Evolutionary conservation across 2,113 vertebrate genomes (phyloP).

Genomic region (Pipa parva): DNA sequence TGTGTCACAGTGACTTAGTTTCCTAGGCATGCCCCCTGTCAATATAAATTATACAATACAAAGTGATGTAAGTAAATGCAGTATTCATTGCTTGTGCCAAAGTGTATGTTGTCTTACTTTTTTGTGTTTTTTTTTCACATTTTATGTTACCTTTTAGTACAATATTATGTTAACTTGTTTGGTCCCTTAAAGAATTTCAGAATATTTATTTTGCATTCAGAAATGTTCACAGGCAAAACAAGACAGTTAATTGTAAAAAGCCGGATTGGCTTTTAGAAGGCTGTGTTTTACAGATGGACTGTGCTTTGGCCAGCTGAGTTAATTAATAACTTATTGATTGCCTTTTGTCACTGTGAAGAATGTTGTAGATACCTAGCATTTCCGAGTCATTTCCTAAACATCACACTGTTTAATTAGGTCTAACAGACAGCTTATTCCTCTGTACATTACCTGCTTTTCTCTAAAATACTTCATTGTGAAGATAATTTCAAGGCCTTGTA

Average conservation of each 20-base stretch:
- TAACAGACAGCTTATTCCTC: constrained; percentile 18
- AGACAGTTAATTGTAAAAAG: background rate
- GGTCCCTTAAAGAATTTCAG: background rate
- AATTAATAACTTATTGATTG: constrained; percentile 23
- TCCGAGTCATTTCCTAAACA: constrained; percentile 1
- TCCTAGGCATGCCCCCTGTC: no score
- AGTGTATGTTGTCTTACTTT: no score
- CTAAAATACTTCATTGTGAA: background rate
- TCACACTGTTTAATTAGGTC: constrained; percentile 29
- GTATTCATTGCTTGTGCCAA: no score
- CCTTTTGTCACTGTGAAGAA: constrained; percentile 10
- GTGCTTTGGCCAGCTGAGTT: background rate
- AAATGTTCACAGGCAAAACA: background rate
- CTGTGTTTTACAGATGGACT: background rate
- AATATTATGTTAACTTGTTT: no score
- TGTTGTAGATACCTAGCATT: background rate
- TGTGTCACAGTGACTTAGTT: no score
- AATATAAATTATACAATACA: no score
- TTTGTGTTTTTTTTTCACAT: no score
- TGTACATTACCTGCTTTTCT: constrained; percentile 10
- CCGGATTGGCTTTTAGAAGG: background rate
- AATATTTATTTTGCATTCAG: background rate
- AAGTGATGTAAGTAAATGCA: no score
- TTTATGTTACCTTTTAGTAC: no score
- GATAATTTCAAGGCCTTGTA: background rate